These are phyloP conservation scores for Agrypnus murinus DNA, from an alignment of 2,888 invertebrate species.

Conservation along the genomic window DNA sequence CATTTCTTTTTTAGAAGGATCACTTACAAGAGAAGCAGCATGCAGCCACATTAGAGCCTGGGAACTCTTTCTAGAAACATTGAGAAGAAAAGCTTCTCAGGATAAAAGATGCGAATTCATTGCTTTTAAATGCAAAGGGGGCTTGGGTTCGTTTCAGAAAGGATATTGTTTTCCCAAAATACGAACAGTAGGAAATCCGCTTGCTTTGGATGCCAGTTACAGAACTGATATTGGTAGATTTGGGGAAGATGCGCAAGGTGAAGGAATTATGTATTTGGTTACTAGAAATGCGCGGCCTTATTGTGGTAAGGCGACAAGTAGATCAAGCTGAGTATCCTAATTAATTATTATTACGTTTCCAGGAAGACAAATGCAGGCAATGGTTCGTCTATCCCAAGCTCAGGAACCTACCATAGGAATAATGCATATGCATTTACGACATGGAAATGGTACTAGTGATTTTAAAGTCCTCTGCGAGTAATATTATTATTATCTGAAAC, in stretches of 20 bases:
- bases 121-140: slow-evolving; percentile 74
- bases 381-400: slow-evolving; percentile 70
- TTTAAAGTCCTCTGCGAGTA: slow-evolving; percentile 73
- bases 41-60: slow-evolving; percentile 77
- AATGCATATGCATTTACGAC: slow-evolving; percentile 69
- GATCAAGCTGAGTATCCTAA: not conserved
- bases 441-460: slow-evolving; percentile 67
- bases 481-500: too few species aligned
- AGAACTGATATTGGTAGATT: slow-evolving; percentile 65
- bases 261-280: slow-evolving; percentile 74
- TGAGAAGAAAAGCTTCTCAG: slow-evolving; percentile 65
- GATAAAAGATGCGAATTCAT: slow-evolving; percentile 71
- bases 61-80: slow-evolving; percentile 73
- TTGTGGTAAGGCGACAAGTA: slow-evolving; percentile 71
- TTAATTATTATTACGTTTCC: slow-evolving; percentile 43
- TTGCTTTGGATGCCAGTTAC: slow-evolving; percentile 61
- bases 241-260: slow-evolving; percentile 69
- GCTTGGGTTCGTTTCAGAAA: slow-evolving; percentile 71
- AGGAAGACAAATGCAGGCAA: slow-evolving; percentile 74
- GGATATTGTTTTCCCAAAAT: slow-evolving; percentile 74
- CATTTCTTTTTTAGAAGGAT: slow-evolving; percentile 66
- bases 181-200: slow-evolving; percentile 62
- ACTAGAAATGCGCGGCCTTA: slow-evolving; percentile 72
- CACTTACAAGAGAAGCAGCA: slow-evolving; percentile 72
- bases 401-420: slow-evolving; percentile 70